Evolutionary conservation across 2,888 invertebrate genomes (phyloP).

Genomic region (Aspidapion aeneum): DNA sequence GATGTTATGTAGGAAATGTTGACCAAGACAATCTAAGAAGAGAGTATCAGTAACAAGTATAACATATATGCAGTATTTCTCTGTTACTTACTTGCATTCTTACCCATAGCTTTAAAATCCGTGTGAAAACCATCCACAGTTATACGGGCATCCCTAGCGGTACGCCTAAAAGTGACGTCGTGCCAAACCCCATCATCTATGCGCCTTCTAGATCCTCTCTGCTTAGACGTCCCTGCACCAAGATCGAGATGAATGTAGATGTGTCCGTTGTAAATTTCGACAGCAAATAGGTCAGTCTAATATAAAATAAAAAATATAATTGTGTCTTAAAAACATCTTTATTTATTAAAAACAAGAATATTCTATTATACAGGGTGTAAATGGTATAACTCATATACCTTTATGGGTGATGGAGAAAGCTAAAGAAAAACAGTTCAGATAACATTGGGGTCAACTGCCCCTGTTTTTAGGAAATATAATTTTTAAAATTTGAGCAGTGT

Average conservation of each 20-base stretch:
- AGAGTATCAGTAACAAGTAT: neutral
- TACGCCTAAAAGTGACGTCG: slow-evolving; percentile 78
- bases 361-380: no score
- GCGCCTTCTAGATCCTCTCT: slow-evolving; percentile 74
- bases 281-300: slow-evolving; percentile 87
- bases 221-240: slow-evolving; percentile 85
- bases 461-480: no score
- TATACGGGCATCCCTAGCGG: slow-evolving; percentile 79
- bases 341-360: neutral
- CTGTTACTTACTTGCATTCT: slow-evolving; percentile 31
- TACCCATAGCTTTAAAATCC: slow-evolving; percentile 86
- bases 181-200: slow-evolving; percentile 95
- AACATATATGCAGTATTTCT: slow-evolving; percentile 15
- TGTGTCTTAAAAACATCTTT: neutral
- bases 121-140: slow-evolving; percentile 85
- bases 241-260: slow-evolving; percentile 90
- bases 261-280: slow-evolving; percentile 92
- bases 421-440: slow-evolving; percentile 4
- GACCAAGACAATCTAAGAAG: neutral
- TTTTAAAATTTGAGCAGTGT: no score
- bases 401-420: no score
- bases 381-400: no score
- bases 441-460: no score
- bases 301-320: slow-evolving; percentile 11
- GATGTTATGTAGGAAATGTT: neutral